phyloP scores from a whole-genome alignment of 2,888 invertebrate species.

The Hypolimnas misippus region DNA sequence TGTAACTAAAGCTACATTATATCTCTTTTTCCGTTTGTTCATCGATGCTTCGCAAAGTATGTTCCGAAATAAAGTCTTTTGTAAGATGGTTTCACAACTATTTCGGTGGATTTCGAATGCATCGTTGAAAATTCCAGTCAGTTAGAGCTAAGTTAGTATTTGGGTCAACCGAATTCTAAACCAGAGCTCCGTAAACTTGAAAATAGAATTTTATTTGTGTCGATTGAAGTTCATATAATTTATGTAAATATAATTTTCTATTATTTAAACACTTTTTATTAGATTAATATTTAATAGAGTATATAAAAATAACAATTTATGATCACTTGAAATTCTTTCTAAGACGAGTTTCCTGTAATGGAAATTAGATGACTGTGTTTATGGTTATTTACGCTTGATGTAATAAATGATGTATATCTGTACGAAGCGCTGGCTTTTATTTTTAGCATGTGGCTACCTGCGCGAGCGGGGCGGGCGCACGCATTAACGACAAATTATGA shows the following conservation, averaged over 20 bases:
- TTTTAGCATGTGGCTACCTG: constrained; percentile 59
- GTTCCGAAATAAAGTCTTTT: constrained; percentile 44
- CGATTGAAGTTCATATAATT: neutral
- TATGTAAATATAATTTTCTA: neutral
- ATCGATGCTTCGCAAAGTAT: neutral
- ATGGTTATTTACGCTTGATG: constrained; percentile 49
- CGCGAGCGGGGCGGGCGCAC: constrained; percentile 51
- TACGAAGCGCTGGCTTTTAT: constrained; percentile 41
- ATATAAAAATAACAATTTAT: too few species aligned
- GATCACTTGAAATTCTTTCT: too few species aligned
- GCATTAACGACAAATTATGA: constrained; percentile 47
- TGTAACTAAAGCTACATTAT: too few species aligned
- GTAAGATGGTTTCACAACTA: constrained; percentile 46
- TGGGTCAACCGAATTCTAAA: constrained; percentile 70
- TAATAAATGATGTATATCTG: constrained; percentile 46
- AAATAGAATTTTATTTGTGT: constrained; percentile 75
- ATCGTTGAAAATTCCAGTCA: constrained; percentile 58
- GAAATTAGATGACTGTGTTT: constrained; percentile 16
- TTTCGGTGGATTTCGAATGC: constrained; percentile 44
- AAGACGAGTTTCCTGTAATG: too few species aligned
- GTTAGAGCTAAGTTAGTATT: constrained; percentile 63
- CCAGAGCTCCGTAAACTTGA: constrained; percentile 73
- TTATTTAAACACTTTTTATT: neutral
- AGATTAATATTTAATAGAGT: neutral
- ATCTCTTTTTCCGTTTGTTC: neutral